A percentile compares a stretch with the other conserved stretches of the same genome.
Conservation (phyloP, 35 echinoderm and acorn worm genomes). For the Anneissia japonica region DNA sequence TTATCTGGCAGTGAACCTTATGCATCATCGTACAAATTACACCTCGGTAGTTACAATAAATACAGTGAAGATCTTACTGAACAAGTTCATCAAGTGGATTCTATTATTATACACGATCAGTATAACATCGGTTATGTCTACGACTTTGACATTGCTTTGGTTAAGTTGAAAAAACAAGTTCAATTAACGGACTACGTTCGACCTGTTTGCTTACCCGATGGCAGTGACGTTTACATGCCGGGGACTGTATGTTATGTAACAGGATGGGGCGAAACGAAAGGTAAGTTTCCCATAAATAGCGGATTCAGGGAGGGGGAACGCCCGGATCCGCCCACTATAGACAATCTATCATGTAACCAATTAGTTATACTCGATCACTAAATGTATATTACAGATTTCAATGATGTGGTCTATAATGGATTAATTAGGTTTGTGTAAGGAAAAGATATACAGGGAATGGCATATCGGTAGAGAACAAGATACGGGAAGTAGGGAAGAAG, state of each 20-base stretch:
- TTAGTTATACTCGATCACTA: no score
- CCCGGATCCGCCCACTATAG: no score
- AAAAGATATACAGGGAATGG: no score
- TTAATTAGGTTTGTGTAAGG: no score
- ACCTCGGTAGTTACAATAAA: slow-evolving; percentile 6
- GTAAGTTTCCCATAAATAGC: no score
- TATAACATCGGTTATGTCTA: background rate
- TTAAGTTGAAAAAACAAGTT: background rate
- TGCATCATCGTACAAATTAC: slow-evolving; percentile 5
- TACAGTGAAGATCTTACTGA: background rate
- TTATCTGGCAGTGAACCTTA: slow-evolving; percentile 4
- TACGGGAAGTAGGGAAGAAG: no score
- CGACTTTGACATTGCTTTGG: slow-evolving; percentile 27
- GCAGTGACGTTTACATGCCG: background rate
- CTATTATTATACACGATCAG: slow-evolving; percentile 8
- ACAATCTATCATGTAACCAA: no score
- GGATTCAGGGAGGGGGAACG: no score
- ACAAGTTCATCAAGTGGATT: background rate
- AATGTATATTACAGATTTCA: no score
- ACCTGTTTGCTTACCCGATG: slow-evolving; percentile 18
- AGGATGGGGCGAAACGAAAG: slow-evolving; percentile 30
- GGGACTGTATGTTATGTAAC: slow-evolving; percentile 6
- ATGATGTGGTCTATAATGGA: no score
- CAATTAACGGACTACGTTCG: slow-evolving; percentile 1
- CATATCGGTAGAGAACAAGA: no score